Evolutionary conservation across 2,797 vertebrate species (phyloP).

Genomic region (Molossus molossus): DNA sequence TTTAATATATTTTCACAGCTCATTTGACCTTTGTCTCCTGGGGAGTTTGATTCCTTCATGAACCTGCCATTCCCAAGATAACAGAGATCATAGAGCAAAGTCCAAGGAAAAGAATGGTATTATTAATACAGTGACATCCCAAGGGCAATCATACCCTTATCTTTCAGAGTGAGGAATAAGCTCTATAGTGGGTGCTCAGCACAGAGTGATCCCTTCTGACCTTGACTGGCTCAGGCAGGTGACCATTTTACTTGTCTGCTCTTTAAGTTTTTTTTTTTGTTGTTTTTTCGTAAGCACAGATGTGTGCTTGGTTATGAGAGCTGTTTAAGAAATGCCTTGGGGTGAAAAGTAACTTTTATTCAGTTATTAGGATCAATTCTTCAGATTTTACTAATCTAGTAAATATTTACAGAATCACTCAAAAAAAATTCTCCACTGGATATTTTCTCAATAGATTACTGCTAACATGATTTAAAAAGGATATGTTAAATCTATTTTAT

Average conservation of each 20-base stretch:
- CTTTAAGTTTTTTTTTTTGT: constrained; percentile 40
- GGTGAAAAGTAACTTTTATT: constrained; percentile 51
- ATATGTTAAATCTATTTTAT: constrained; percentile 29
- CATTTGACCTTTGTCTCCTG: background rate
- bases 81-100: background rate
- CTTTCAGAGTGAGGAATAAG: constrained; percentile 13
- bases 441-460: constrained; percentile 44
- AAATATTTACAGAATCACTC: constrained; percentile 60
- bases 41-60: background rate
- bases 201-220: background rate
- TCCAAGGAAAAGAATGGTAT: background rate
- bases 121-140: background rate
- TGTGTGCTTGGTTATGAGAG: constrained; percentile 58
- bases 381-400: constrained; percentile 60
- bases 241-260: constrained; percentile 36
- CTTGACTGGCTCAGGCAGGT: background rate
- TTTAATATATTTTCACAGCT: background rate
- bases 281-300: background rate
- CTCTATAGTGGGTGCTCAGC: background rate
- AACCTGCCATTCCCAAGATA: background rate
- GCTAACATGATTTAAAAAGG: constrained; percentile 9
- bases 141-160: too few relatives aligned
- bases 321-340: constrained; percentile 58
- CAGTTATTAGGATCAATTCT: constrained; percentile 59
- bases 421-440: background rate